Evolutionary conservation across 2,888 invertebrate species (phyloP).

Genomic region (Flexamia atlantica): DNA sequence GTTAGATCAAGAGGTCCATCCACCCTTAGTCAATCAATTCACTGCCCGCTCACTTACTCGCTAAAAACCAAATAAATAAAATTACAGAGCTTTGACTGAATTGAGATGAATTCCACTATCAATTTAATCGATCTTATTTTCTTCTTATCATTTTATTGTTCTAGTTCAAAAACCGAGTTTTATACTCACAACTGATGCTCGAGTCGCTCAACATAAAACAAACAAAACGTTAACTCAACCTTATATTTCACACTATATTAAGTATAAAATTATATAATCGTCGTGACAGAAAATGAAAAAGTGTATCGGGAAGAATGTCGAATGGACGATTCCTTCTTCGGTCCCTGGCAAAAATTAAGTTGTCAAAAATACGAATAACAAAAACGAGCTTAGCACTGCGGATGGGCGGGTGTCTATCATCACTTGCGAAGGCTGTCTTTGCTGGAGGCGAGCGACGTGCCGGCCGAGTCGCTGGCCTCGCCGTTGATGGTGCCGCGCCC

Average conservation of each 20-base stretch:
- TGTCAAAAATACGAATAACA: background rate
- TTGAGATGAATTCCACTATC: no score
- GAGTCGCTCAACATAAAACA: background rate
- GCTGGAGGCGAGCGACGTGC: constrained; percentile 73
- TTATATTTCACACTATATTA: background rate
- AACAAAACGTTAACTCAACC: background rate
- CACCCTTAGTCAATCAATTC: no score
- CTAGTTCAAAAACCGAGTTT: no score
- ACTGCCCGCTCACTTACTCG: no score
- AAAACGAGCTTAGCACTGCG: constrained; percentile 31
- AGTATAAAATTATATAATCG: constrained; percentile 9
- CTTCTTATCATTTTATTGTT: no score
- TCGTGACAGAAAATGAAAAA: background rate
- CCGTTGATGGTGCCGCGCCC: constrained; percentile 69
- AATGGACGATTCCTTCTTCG: constrained; percentile 38
- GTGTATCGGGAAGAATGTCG: constrained; percentile 26
- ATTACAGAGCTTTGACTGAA: no score
- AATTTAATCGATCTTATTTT: no score
- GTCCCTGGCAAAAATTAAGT: constrained; percentile 22
- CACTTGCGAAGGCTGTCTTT: constrained; percentile 73
- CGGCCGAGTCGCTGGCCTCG: constrained; percentile 71
- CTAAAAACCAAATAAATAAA: no score
- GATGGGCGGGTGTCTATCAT: constrained; percentile 61
- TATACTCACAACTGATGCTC: no score
- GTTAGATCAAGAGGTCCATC: no score